Evolutionary conservation across 2,113 vertebrate genomes (phyloP), one percentile per base, ranked within the genome.

Genomic region (Nycticebus coucang): DNA sequence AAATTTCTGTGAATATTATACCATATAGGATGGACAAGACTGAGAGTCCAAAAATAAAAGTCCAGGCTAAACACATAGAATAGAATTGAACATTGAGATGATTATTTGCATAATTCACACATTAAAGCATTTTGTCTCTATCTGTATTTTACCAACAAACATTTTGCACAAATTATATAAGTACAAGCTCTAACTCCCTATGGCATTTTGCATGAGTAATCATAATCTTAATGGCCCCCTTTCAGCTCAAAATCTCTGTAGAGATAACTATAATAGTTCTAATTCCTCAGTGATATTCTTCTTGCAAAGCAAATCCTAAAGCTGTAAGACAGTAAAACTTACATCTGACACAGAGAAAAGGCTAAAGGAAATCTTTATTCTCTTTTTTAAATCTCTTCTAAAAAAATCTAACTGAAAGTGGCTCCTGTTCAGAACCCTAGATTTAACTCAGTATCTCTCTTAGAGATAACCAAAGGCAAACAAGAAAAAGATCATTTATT

Each of bases 81-180:
- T 80, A 7, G 7, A 21, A 37, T 89, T 45, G 21, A 91, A 59
- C 35, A 64, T 0, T 84, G 60, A 89, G n/a, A 72, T 79, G 21
- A 53, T 6, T 81, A 68, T 93, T 92, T 91, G n/a, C 19, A 77
- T 81, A 93, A 87, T 84, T 66, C 0, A 80, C n/a, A 75, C 4
- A 60, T 87, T 86, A n/a, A 74, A 89, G 1, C 41, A 89, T 75
- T 81, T 94, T 84, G 11, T 2, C 19, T 74, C 13, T 87, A 68
- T 84, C 55, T 89, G n/a, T 57, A 85, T 84, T 91, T 95, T 82
- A 78, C 18, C 22, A 92, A 60, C 10, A 97, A 90, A 69, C 3
- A 30, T 41, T 77, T 82, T 94, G 13, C n/a, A 62, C 14, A 93
- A 71, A 72, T 87, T 96, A 80, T 60, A 10, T 79, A 82, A 86